Percentiles rank a stretch among this genome's conserved stretches.
phyloP scores from a whole-genome alignment of 1,140 invertebrate genomes.

The Acyrthosiphon pisum region DNA sequence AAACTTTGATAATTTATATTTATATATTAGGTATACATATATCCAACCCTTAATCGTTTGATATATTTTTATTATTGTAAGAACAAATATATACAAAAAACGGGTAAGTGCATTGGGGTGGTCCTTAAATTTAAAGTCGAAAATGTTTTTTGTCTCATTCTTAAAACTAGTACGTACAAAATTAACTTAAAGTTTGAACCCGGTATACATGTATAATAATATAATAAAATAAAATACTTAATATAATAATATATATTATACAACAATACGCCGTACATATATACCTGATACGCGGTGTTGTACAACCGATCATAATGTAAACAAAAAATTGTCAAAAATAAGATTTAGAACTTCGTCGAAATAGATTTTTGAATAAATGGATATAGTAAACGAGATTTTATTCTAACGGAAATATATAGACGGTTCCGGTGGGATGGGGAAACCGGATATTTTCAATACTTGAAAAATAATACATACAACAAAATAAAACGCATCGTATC shows the following conservation, averaged over 20 bases:
- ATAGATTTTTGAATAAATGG: slow-evolving; percentile 19
- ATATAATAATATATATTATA: too few species aligned
- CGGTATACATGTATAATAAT: too few species aligned
- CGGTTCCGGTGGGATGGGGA: neutral
- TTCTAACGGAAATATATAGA: neutral
- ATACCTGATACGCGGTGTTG: too few species aligned
- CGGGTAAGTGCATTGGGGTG: neutral
- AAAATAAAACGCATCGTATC: neutral
- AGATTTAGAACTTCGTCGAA: neutral
- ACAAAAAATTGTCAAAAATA: neutral
- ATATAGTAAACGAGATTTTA: slow-evolving; percentile 14
- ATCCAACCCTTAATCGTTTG: neutral
- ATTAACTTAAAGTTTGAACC: too few species aligned
- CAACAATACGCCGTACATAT: too few species aligned
- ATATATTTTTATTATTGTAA: neutral
- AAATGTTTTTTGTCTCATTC: too few species aligned
- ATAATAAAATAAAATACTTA: too few species aligned
- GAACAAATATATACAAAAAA: neutral
- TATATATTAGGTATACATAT: neutral
- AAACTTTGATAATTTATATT: too few species aligned
- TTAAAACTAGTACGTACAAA: too few species aligned
- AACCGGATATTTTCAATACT: slow-evolving; percentile 28
- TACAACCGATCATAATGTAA: neutral
- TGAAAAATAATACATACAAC: neutral
- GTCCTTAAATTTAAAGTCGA: too few species aligned